phyloP scores from a whole-genome alignment of 2,888 invertebrate species.

The Hypselothyrea guttata region DNA sequence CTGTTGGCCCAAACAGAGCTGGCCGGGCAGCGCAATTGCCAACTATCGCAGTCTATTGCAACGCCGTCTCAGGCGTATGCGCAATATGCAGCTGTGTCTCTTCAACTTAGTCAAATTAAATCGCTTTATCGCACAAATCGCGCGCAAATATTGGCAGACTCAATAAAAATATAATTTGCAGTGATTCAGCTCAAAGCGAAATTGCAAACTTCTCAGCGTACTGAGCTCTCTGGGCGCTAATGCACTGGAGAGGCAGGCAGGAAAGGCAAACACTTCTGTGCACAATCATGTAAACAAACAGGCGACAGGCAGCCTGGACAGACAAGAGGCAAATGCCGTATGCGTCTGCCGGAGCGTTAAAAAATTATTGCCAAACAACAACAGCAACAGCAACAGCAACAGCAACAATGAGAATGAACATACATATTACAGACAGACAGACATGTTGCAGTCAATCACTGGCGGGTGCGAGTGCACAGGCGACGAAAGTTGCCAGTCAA shows the following conservation, averaged over 20 bases:
- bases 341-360: constrained; percentile 54
- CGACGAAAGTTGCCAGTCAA: constrained; percentile 74
- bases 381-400: constrained; percentile 19
- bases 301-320: constrained; percentile 19
- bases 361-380: constrained; percentile 60
- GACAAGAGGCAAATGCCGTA: constrained; percentile 55
- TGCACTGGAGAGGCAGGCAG: constrained; percentile 39
- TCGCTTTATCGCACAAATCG: constrained; percentile 73
- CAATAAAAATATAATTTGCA: constrained; percentile 75
- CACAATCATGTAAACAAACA: constrained; percentile 74
- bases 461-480: constrained; percentile 60
- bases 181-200: constrained; percentile 67
- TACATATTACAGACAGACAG: constrained; percentile 51
- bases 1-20: constrained; percentile 18
- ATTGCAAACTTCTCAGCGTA: constrained; percentile 43
- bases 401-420: constrained; percentile 29
- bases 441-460: constrained; percentile 75
- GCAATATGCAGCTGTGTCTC: constrained; percentile 41
- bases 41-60: constrained; percentile 3
- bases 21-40: not conserved
- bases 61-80: constrained; percentile 42
- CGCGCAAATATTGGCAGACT: constrained; percentile 66
- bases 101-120: constrained; percentile 58
- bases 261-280: constrained; percentile 57
- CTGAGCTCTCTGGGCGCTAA: constrained; percentile 34